Percentiles rank a stretch among this genome's conserved stretches.
These are phyloP conservation scores for Ennomos quercinarius DNA, from an alignment of 2,888 invertebrate species.

Conservation along the genomic window DNA sequence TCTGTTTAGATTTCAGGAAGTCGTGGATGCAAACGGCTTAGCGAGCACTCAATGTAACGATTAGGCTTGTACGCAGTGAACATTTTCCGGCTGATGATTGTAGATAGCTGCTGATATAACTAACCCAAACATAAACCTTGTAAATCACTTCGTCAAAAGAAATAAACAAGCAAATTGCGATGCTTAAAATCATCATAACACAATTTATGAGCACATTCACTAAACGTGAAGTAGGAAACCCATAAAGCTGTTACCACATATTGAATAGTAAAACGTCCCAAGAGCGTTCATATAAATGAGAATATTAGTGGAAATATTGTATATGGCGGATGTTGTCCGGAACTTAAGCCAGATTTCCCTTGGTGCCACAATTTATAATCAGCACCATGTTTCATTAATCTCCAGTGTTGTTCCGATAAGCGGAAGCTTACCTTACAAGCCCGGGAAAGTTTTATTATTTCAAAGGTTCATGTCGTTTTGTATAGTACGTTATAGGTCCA, in stretches of 20 bases:
- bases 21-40: too few relatives aligned
- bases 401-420: slow-evolving; percentile 54
- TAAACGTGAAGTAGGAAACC: slow-evolving; percentile 18
- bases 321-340: slow-evolving; percentile 64
- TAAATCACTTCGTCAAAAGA: slow-evolving; percentile 2
- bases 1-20: too few relatives aligned
- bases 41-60: too few relatives aligned
- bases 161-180: slow-evolving; percentile 9
- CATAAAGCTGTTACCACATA: slow-evolving; percentile 53
- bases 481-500: background rate
- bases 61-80: too few relatives aligned
- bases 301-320: slow-evolving; percentile 67
- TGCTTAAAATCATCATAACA: slow-evolving; percentile 9
- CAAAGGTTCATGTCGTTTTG: background rate
- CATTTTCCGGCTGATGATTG: too few relatives aligned
- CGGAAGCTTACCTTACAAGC: slow-evolving; percentile 10
- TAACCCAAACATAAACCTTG: background rate
- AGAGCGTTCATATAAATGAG: slow-evolving; percentile 57
- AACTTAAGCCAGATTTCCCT: slow-evolving; percentile 77
- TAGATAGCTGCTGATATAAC: too few relatives aligned
- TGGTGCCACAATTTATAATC: slow-evolving; percentile 70
- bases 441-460: background rate
- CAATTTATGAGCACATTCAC: slow-evolving; percentile 10
- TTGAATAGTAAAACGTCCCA: slow-evolving; percentile 59
- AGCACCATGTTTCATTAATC: slow-evolving; percentile 67